Evolutionary conservation across 2,888 invertebrate species (phyloP), one percentile per base, ranked within the genome.

Genomic region (Pollenia amentaria): DNA sequence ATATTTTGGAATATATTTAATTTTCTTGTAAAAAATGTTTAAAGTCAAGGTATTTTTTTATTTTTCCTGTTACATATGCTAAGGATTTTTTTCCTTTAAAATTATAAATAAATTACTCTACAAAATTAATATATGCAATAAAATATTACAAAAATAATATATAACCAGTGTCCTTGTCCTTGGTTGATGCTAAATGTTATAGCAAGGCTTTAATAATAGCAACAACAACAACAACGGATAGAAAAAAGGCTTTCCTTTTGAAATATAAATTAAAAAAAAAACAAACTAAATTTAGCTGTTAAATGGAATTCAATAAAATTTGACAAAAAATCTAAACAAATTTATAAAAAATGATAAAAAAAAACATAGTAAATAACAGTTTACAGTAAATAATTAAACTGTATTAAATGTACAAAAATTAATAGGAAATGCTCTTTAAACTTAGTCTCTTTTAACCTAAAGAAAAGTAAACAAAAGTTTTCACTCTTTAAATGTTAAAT

Each of bases 111-210:
- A 72, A 55, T 12, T 57, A 44, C 7, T 29, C 29, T 46, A 57
- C 40, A 48, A 16, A 62, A 51, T 21, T 6, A 40, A 53, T 42
- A 48, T 55, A 38, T 62, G 29, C n/a, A 55, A 60, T n/a, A 70
- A 64, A 16, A 46, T 38, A 1, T 42, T 55, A n/a, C 53, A 10
- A 60, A 70, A 62, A 40, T n/a, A 29, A 77, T 51, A 38, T 76
- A 48, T 46, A 55, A 44, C 42, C 11, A 67, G 51, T 84, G 84
- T 87, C 84, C 87, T 82, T 85, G 87, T 87, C 87, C 82, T 85
- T 87, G 87, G 82, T 60, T 82, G 85, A 79, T 85, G 81, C 85
- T 87, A 79, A 87, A 87, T 84, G 84, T 87, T 84, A 84, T 69
- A 87, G 67, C 80, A 81, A 87, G 87, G 80, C 64, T 86, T 79